Evolutionary conservation across 2,888 invertebrate genomes (phyloP).

Genomic region (Anoplius nigerrimus): DNA sequence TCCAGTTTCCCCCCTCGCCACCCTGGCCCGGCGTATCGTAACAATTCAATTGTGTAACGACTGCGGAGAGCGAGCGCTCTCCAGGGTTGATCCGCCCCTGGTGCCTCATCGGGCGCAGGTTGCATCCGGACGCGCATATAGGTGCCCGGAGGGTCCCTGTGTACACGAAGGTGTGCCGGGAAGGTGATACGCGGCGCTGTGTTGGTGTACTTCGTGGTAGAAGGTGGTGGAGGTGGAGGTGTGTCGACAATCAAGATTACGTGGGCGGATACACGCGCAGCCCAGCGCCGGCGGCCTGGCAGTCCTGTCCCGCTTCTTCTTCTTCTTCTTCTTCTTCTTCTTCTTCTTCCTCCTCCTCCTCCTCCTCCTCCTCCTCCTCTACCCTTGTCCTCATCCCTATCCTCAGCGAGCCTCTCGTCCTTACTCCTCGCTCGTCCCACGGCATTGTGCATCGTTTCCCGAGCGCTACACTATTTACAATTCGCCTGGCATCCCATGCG

Average conservation of each 20-base stretch:
- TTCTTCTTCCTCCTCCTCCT: conserved; percentile 26
- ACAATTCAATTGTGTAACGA: no score
- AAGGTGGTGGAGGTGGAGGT: conserved; percentile 61
- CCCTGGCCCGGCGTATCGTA: no score
- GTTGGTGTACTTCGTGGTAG: conserved; percentile 53
- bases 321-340: conserved; percentile 46
- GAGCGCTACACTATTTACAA: conserved; percentile 53
- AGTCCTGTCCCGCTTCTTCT: conserved; percentile 50
- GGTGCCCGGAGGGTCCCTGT: conserved; percentile 31
- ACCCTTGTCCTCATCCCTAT: conserved; percentile 1
- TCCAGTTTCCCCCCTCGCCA: neutral
- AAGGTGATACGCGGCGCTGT: conserved; percentile 23
- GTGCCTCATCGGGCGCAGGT: conserved; percentile 42
- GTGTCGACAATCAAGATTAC: conserved; percentile 72
- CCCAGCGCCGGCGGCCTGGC: conserved; percentile 66
- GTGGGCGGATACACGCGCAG: conserved; percentile 72
- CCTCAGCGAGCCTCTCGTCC: neutral
- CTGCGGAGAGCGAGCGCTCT: conserved; percentile 1
- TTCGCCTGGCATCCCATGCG: conserved; percentile 43
- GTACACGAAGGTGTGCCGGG: conserved; percentile 24
- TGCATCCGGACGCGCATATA: conserved; percentile 40
- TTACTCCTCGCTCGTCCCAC: conserved; percentile 2
- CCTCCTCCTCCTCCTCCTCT: conserved; percentile 14
- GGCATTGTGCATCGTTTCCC: conserved; percentile 23
- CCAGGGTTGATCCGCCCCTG: conserved; percentile 54